phyloP scores from a whole-genome alignment of 2,888 invertebrate species.

The Plebejus anna region DNA sequence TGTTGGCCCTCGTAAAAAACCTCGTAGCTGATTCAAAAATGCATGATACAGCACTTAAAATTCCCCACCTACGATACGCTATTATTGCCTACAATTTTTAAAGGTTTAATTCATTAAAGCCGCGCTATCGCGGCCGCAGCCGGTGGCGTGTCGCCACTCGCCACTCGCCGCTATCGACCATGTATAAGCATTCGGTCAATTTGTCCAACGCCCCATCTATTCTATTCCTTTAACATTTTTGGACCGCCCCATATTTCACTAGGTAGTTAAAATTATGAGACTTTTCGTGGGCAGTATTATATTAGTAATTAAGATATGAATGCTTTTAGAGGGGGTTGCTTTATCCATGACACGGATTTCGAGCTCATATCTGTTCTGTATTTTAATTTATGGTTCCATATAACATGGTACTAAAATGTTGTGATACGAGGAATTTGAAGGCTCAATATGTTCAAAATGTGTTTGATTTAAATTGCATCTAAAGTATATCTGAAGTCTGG shows the following conservation, averaged over 20 bases:
- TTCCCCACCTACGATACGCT: slow-evolving; percentile 25
- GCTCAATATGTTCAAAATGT: background rate
- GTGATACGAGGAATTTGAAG: background rate
- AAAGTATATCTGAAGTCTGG: slow-evolving; percentile 49
- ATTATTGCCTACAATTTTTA: slow-evolving; percentile 42
- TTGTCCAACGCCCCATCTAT: slow-evolving; percentile 58
- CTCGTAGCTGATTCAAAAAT: slow-evolving; percentile 13
- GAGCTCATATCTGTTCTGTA: slow-evolving; percentile 26
- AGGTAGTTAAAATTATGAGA: slow-evolving; percentile 60
- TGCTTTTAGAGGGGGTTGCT: slow-evolving; percentile 62
- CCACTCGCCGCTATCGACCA: slow-evolving; percentile 46
- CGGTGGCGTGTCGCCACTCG: slow-evolving; percentile 44
- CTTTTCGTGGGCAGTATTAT: slow-evolving; percentile 69
- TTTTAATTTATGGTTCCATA: slow-evolving; percentile 23
- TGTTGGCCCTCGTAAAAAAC: background rate
- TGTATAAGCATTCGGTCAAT: slow-evolving; percentile 62
- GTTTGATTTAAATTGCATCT: background rate
- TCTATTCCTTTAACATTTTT: slow-evolving; percentile 64
- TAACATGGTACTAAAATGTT: slow-evolving; percentile 8
- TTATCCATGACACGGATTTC: slow-evolving; percentile 41
- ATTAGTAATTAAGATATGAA: slow-evolving; percentile 73
- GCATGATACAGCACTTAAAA: slow-evolving; percentile 27
- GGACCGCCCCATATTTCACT: slow-evolving; percentile 61
- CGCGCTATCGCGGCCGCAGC: slow-evolving; percentile 47
- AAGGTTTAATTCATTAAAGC: slow-evolving; percentile 65